Evolutionary conservation across 2,797 vertebrate genomes (phyloP).

Genomic region (Onychomys leucogaster): DNA sequence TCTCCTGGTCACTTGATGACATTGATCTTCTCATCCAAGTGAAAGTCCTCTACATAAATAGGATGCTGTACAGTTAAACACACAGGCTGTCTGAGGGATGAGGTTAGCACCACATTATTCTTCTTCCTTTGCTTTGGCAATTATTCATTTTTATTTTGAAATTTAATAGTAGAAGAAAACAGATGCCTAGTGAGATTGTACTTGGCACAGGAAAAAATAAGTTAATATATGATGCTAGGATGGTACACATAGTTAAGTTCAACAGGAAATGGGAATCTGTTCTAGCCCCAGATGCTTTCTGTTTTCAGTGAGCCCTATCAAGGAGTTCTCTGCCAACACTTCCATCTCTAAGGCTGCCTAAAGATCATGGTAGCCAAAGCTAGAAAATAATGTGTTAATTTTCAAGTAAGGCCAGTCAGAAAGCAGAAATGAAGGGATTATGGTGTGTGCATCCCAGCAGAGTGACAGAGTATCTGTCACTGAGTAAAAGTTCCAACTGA

Average conservation of each 20-base stretch:
- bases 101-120: slow-evolving; percentile 1
- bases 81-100: background rate
- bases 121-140: slow-evolving; percentile 40
- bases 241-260: background rate
- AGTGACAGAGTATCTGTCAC: background rate
- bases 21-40: background rate
- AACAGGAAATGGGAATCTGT: background rate
- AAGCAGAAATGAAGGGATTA: background rate
- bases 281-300: background rate
- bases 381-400: background rate
- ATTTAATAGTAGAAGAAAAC: slow-evolving; percentile 60
- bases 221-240: slow-evolving; percentile 43
- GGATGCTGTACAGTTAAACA: background rate
- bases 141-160: slow-evolving; percentile 61
- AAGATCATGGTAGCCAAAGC: background rate
- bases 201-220: slow-evolving; percentile 26
- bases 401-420: background rate
- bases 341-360: background rate
- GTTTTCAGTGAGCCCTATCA: background rate
- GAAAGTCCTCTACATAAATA: background rate
- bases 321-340: background rate
- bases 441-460: background rate
- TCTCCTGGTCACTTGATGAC: background rate
- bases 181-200: slow-evolving; percentile 55
- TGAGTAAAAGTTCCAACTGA: background rate